Base-by-base conservation (phyloP, 2,113 vertebrate species). In the Etheostoma cragini region DNA sequence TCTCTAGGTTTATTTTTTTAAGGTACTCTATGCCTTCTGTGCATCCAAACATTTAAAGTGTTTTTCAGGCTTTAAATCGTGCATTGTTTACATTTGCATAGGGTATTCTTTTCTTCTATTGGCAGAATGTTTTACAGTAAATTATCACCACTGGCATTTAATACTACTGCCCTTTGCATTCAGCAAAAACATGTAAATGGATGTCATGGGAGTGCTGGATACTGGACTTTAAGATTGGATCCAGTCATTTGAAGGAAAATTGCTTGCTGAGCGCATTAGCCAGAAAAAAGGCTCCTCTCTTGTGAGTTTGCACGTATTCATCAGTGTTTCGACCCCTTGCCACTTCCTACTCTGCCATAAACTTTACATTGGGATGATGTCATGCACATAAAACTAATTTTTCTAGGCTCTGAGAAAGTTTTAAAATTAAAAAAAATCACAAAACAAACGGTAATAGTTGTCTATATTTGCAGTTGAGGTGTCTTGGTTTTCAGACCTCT, bases 1-100 rank as follows among this genome's bases (percentile, higher is more conserved):
- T 80, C 35, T 56, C 10, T 22, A 33, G 21, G 19, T 82, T 80
- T 68, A 8, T 72, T 69, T 70, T 76, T 82, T 66, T 57, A 54
- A 83, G 64, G 60, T 24, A 65, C 68, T 57, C 69, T 45, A 26
- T 68, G 52, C 42, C 42, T 47, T 64, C 33, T 24, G 35, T 45
- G 8, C n/a, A 38, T 80, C 70, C n/a, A 24, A 75, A 57, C 35
- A 33, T 66, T 47, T 42, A 19, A 13, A 61, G 14, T 54, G 24
- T 52, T 45, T 19, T 30, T 47, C 35, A 4, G 22, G 14, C 19
- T 78, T 73, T 38, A 24, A 45, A 47, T 63, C 45, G 15, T 33
- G 2, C 5, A 11, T 60, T 69, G 57, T 75, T 58, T 52, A 65
- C 57, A 30, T 17, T 17, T 24, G 13, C 46, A 42, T 3, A 15